Conservation (phyloP, 2,797 vertebrate genomes). For the Tadarida brasiliensis region DNA sequence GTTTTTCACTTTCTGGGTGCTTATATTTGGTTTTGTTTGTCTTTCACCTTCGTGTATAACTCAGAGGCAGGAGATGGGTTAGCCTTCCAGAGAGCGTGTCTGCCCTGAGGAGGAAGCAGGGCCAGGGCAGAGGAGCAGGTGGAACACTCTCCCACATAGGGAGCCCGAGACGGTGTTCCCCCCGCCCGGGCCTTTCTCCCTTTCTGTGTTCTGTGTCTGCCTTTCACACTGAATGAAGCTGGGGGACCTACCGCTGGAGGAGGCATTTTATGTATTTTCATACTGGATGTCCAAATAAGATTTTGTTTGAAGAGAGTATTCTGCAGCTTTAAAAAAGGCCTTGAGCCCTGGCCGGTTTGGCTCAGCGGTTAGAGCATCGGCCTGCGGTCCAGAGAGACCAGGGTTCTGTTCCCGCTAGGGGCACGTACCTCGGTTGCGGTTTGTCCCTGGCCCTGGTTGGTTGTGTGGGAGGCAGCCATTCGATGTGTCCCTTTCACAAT, state of each 20-base stretch:
- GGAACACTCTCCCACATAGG: neutral
- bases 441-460: too few relatives aligned
- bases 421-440: too few relatives aligned
- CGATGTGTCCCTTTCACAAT: too few relatives aligned
- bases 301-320: slow-evolving; percentile 5
- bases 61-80: neutral
- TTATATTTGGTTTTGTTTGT: neutral
- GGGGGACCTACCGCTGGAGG: neutral
- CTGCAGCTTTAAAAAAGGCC: neutral
- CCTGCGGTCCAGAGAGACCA: too few relatives aligned
- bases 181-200: accelerated
- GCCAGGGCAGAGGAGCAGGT: accelerated
- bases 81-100: neutral
- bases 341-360: neutral
- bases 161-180: accelerated
- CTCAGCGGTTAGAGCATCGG: too few relatives aligned
- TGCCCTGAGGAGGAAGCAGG: too few relatives aligned
- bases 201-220: neutral
- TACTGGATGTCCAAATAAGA: neutral
- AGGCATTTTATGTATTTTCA: neutral
- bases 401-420: too few relatives aligned
- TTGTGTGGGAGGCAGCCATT: too few relatives aligned
- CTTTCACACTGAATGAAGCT: neutral
- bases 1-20: slow-evolving; percentile 11
- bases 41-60: neutral